These are phyloP conservation scores for Musca domestica DNA, from an alignment of 1,140 invertebrate species.

Conservation along the genomic window DNA sequence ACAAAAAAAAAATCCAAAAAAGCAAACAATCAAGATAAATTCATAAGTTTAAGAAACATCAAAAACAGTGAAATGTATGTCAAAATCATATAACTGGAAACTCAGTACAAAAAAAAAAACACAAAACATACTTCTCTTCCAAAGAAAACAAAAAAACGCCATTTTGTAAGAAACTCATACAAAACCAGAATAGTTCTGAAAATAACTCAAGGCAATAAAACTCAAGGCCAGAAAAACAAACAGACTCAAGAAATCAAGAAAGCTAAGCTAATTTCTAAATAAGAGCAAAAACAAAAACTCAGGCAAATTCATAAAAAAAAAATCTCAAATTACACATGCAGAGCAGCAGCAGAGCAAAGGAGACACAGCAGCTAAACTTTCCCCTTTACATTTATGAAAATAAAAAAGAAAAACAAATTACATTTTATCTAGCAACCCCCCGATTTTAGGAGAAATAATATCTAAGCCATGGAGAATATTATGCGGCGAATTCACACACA, in stretches of 20 bases:
- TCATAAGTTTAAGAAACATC: not conserved
- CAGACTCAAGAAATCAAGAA: not conserved
- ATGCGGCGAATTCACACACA: not conserved
- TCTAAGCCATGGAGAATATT: not conserved
- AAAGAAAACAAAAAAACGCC: slow-evolving; percentile 17
- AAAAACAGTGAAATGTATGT: slow-evolving; percentile 5
- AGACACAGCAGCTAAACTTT: not conserved
- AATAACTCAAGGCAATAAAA: not conserved
- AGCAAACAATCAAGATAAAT: not conserved
- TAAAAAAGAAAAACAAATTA: too few species aligned
- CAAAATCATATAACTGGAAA: not conserved
- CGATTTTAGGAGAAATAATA: too few species aligned
- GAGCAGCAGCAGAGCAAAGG: not conserved
- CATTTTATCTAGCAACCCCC: too few species aligned
- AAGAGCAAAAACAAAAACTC: not conserved
- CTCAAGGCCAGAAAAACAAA: not conserved
- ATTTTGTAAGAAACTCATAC: slow-evolving; percentile 6
- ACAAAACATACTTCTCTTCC: not conserved
- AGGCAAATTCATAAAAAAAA: not conserved
- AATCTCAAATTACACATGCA: not conserved
- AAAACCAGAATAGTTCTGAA: not conserved
- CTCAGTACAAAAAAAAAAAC: not conserved
- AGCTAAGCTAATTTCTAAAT: not conserved
- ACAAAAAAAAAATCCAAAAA: not conserved
- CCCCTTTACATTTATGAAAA: not conserved